Conservation (phyloP, 2,888 invertebrate species). For the Phyllotreta striolata region DNA sequence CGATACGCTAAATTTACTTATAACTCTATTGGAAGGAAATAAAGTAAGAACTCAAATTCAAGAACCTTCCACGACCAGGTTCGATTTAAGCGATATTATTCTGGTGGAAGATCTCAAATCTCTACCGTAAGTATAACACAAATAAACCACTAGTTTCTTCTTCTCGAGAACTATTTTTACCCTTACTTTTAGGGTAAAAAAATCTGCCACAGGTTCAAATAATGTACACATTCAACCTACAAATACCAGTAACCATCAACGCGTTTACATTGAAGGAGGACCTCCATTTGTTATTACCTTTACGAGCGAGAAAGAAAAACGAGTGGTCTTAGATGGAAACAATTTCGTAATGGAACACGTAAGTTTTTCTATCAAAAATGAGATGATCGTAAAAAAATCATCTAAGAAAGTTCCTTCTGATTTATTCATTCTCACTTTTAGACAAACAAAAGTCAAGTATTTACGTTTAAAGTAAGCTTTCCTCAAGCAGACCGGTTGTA, state of each 20-base stretch:
- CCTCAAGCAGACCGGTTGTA: conserved; percentile 41
- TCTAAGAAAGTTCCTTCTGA: neutral
- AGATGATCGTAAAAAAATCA: neutral
- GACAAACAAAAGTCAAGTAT: conserved; percentile 42
- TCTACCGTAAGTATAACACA: conserved; percentile 31
- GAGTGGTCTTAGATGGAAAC: conserved; percentile 34
- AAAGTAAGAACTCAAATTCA: conserved; percentile 34
- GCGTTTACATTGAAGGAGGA: conserved; percentile 28
- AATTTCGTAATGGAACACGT: conserved; percentile 37
- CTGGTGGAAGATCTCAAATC: conserved; percentile 36
- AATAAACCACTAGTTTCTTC: neutral
- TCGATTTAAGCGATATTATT: conserved; percentile 34
- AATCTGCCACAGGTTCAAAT: neutral
- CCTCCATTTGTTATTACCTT: conserved; percentile 39
- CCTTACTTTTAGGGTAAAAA: neutral
- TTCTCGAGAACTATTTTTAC: neutral
- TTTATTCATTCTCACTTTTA: conserved; percentile 31
- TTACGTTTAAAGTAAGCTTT: conserved; percentile 46
- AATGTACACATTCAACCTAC: neutral
- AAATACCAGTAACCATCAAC: conserved; percentile 3
- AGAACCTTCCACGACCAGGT: conserved; percentile 30
- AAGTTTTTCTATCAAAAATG: conserved; percentile 20
- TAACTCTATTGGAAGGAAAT: conserved; percentile 29
- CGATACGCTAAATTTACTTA: conserved; percentile 24
- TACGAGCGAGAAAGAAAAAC: conserved; percentile 18